Conservation (phyloP, 2,888 invertebrate species). For the Scaptomyza tumidula region DNA sequence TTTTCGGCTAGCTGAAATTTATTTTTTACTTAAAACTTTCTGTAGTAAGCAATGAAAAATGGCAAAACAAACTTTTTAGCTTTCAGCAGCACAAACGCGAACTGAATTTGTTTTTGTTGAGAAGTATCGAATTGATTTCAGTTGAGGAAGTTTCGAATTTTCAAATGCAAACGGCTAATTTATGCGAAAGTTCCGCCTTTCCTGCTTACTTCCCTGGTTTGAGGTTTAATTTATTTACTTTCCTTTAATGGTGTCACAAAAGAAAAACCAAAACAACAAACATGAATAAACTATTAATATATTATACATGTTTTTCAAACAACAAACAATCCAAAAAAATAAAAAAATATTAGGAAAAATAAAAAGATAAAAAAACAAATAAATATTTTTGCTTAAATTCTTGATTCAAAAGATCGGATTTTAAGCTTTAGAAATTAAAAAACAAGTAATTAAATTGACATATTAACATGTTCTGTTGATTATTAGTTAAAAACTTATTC, state of each 20-base stretch:
- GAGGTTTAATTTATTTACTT: constrained; percentile 70
- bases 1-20: constrained; percentile 69
- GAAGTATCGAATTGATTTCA: constrained; percentile 77
- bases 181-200: constrained; percentile 75
- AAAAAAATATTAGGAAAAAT: background rate
- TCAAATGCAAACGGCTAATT: constrained; percentile 78
- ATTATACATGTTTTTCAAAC: constrained; percentile 2
- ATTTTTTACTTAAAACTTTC: constrained; percentile 80
- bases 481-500: no score
- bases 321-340: background rate
- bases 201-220: constrained; percentile 45
- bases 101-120: constrained; percentile 60
- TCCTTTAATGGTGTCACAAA: constrained; percentile 44
- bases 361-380: background rate
- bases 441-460: no score
- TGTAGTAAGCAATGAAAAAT: constrained; percentile 79
- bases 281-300: constrained; percentile 6
- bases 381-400: no score
- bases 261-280: constrained; percentile 22
- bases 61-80: constrained; percentile 76
- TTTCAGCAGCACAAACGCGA: constrained; percentile 65
- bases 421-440: no score
- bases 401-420: no score
- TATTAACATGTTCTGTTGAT: no score
- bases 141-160: constrained; percentile 69